A percentile compares a stretch with the other conserved stretches of the same genome.
phyloP scores from a whole-genome alignment of 2,797 vertebrate genomes.

The Enteromius anoplus region DNA sequence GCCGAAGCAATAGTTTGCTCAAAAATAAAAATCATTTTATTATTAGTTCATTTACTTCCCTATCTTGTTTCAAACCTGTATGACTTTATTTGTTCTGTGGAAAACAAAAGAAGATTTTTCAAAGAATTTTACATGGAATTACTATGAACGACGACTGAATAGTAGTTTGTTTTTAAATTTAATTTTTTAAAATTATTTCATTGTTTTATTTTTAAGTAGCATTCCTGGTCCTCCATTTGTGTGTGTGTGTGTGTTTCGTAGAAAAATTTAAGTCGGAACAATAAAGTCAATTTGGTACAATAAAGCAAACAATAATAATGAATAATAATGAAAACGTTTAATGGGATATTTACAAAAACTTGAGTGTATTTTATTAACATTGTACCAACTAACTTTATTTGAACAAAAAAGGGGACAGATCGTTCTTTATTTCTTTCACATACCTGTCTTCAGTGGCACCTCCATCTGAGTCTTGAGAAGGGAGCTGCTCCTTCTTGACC shows the following conservation, averaged over 20 bases:
- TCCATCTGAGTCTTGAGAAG: conserved; percentile 53
- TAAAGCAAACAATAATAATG: not conserved
- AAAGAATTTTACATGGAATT: conserved; percentile 4
- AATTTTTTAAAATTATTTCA: not conserved
- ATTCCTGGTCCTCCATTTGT: not conserved
- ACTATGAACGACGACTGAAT: not conserved
- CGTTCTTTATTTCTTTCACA: conserved; percentile 1
- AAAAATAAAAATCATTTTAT: not conserved
- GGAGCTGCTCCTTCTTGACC: conserved; percentile 36
- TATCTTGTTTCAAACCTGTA: not conserved
- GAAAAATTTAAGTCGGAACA: not conserved
- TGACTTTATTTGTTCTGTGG: not conserved
- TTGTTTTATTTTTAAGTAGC: not conserved
- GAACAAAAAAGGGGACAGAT: not conserved
- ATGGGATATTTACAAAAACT: not conserved
- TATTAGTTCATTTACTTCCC: not conserved
- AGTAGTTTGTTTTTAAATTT: not conserved
- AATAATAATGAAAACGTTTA: not conserved
- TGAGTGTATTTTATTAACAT: not conserved
- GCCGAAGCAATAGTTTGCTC: not conserved
- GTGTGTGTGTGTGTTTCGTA: not conserved
- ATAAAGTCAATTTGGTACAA: not conserved
- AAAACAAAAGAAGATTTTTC: not conserved
- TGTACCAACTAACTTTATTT: not conserved
- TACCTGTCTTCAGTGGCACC: conserved; percentile 61